Evolutionary conservation across 2,113 vertebrate genomes (phyloP), one percentile per base, ranked within the genome.

Genomic region (Polypterus senegalus): DNA sequence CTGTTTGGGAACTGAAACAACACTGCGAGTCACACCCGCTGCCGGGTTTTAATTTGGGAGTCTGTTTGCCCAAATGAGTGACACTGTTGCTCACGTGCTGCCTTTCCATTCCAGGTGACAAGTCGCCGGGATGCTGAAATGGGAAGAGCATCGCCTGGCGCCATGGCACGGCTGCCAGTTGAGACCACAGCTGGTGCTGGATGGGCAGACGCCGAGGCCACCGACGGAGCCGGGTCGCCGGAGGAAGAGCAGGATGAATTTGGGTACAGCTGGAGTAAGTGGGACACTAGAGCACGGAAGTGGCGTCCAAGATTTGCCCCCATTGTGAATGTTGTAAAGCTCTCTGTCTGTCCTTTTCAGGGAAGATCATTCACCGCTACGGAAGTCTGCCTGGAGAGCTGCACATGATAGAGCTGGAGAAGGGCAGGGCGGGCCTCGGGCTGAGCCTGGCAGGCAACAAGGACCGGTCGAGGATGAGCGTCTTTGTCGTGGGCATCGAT

Each of bases 371-470:
- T 64, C 84, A 91, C 65, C 91, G 89, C 53, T 98, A 98, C 52
- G 91, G 93, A 75, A 79, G 73, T 73, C 84, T 99, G 5, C 76
- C 80, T 0, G 96, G 95, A 1, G 85, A 88, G 47, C 80, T 97
- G 3, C 89, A 92, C 69, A 78, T 93, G 84, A 92, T 97, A 54
- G 91, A 93, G 67, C 78, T 99, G 80, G 95, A 98, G 77, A 99
- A 99, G 81, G 92, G 93, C 65, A 88, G 71, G 58, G 84, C 89
- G 4, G 96, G 95, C 63, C 83, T 99, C 82, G 95, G 96, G 61
- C 90, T 99, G 66, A 98, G 96, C 79, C 89, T 99, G 77, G 96
- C 96, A 46, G 96, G 96, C 45, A 99, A 99, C 81, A 88, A 89
- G 77, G 94, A 98, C 76, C 88, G 94, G 68, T 88, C 91, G 27